Evolutionary conservation across 2,797 vertebrate genomes (phyloP), one percentile per base, ranked within the genome.

Genomic region (Crocidura indochinensis): DNA sequence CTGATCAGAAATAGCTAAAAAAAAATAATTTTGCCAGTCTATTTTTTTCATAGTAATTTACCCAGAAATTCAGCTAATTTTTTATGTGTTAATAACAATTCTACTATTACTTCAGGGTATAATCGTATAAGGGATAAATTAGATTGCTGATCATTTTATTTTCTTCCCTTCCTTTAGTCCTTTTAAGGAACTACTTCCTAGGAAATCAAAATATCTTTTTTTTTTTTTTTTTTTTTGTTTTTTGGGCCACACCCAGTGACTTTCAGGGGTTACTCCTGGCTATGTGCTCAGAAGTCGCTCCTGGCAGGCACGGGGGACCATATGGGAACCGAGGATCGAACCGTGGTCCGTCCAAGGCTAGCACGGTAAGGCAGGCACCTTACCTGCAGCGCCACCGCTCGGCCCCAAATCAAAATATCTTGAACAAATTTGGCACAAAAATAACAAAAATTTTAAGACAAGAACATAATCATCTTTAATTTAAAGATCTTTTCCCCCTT

Each of bases 11-110:
- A 62, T 46, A 79, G 27, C n/a, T 51, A 56, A 14, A 47, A 81
- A 60, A 49, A 92, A 85, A 24, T 56, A 11, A 26, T 11, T 91
- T 80, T 71, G 44, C 19, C 7, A 49, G 12, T 88, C 9, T 88
- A 85, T 60, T 60, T 89, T 89, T 72, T 82, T 65, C 64, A 62
- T 71, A 0, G 72, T 87, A 90, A 72, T 80, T 87, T n/a, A 80
- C 26, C 5, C n/a, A 67, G 19, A 51, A 72, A n/a, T 80, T 24
- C 22, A 75, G n/a, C 79, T 20, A 72, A 71, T 38, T 84, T 76
- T 14, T 69, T 87, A 87, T 53, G 75, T 31, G 84, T 0, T 71
- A 10, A 79, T 87, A 84, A 79, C n/a, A 46, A 11, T 87, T 17
- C 56, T 84, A 8, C 56, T 60, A 19, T 60, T 60, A 60, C 56